A percentile compares a stretch with the other conserved stretches of the same genome.
These are phyloP conservation scores for Drosophila bocki DNA, from an alignment of 1,140 invertebrate genomes.

Conservation along the genomic window DNA sequence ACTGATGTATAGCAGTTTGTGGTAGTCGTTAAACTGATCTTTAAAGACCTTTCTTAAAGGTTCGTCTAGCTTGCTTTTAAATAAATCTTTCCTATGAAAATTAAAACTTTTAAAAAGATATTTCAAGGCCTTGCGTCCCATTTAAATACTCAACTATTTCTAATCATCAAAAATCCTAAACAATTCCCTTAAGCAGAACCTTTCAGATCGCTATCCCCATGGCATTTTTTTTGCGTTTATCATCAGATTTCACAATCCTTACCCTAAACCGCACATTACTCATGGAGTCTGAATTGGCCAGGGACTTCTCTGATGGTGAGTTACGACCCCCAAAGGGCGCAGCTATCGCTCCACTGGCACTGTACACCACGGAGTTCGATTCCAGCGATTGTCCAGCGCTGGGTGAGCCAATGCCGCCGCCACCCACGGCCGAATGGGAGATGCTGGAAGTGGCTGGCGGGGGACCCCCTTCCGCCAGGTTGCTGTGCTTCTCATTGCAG, in stretches of 20 bases:
- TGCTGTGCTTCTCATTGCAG: slow-evolving; percentile 87
- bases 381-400: slow-evolving; percentile 56
- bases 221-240: not conserved
- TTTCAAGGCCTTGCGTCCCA: too few relatives aligned
- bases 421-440: slow-evolving; percentile 27
- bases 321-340: slow-evolving; percentile 62
- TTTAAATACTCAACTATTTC: not conserved
- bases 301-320: slow-evolving; percentile 81
- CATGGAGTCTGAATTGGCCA: slow-evolving; percentile 80
- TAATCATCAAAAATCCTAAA: not conserved
- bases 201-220: not conserved
- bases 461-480: slow-evolving; percentile 72
- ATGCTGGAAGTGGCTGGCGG: slow-evolving; percentile 16
- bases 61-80: too few relatives aligned
- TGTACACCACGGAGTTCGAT: slow-evolving; percentile 52
- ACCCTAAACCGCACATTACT: slow-evolving; percentile 85
- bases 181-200: not conserved
- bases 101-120: too few relatives aligned
- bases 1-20: too few relatives aligned
- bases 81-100: not conserved
- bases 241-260: slow-evolving; percentile 12
- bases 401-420: slow-evolving; percentile 11
- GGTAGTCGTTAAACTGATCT: not conserved
- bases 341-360: slow-evolving; percentile 46
- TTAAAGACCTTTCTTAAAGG: not conserved